Base-by-base conservation (phyloP, 2,797 vertebrate species). In the Tenualosa thibaudeaui region DNA sequence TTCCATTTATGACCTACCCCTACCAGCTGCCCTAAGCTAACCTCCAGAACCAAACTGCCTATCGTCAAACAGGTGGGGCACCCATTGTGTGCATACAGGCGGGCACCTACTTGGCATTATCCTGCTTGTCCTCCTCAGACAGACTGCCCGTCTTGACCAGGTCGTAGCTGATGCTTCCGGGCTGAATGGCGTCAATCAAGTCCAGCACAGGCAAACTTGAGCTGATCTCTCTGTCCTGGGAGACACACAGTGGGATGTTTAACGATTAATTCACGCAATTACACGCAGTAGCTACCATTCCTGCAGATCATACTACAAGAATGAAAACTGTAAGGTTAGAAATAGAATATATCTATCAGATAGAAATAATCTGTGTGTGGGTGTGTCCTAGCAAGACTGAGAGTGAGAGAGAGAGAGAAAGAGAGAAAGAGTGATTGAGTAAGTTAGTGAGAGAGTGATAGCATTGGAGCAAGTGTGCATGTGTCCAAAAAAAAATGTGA, bases 161-260 rank as follows among this genome's bases (percentile, higher is more conserved):
- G 5, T 98, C 98, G 51, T 97, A 99, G 93, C 97, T 97, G 90
- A 99, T 94, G 87, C 97, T 97, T 5, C 95, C 90, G 0, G 97
- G 98, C 91, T 99, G 97, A 87, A 99, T 97, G 88, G 98, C 95
- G 24, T 99, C 97, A 1, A 99, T 99, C 91, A 99, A 94, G 87
- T 99, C 97, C 94, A 99, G 95, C 65, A 99, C 96, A 0, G 98
- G 95, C 92, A 97, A 89, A 90, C 98, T 99, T 31, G 94, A 96
- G 89, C 96, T 95, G 91, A 99, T 98, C 0, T 91, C 89, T 91
- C 95, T 98, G 93, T 99, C 98, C 98, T 99, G 82, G 81, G 81
- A 40, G 83, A 89, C 17, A 13, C 19, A 46, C 31, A 37, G 65
- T 37, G 58, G 7, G 58, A 62, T 5, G 58, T 51, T 51, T 51